These are phyloP conservation scores for Drosophila pseudoobscura DNA, from an alignment of 1,140 invertebrate genomes.

Conservation along the genomic window DNA sequence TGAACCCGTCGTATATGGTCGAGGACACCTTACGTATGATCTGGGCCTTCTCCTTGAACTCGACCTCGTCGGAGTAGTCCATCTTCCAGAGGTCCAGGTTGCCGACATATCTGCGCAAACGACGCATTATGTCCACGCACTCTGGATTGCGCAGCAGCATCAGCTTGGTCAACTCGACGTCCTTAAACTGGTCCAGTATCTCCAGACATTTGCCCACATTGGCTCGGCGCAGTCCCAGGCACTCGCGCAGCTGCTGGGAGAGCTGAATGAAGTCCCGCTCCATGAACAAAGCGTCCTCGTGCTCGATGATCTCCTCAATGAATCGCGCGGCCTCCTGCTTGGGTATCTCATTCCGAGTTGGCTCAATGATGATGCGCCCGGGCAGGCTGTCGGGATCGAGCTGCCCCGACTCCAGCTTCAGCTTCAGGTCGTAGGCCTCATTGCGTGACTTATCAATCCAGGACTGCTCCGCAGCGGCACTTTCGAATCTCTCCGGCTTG, in stretches of 20 bases:
- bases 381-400: slow-evolving; percentile 85
- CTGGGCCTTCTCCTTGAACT: slow-evolving; percentile 87
- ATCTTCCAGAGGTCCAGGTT: slow-evolving; percentile 90
- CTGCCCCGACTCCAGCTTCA: slow-evolving; percentile 85
- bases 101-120: slow-evolving; percentile 89
- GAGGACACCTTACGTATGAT: slow-evolving; percentile 88
- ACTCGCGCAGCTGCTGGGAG: slow-evolving; percentile 89
- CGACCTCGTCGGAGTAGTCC: slow-evolving; percentile 85
- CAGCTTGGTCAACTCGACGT: slow-evolving; percentile 88
- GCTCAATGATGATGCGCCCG: slow-evolving; percentile 85
- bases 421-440: slow-evolving; percentile 84
- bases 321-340: slow-evolving; percentile 68
- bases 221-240: slow-evolving; percentile 86
- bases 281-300: slow-evolving; percentile 72
- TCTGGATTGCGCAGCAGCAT: slow-evolving; percentile 94
- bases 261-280: slow-evolving; percentile 88
- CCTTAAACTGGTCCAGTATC: slow-evolving; percentile 85
- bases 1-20: slow-evolving; percentile 86
- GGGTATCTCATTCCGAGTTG: slow-evolving; percentile 66
- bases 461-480: slow-evolving; percentile 84
- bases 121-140: slow-evolving; percentile 90
- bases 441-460: slow-evolving; percentile 86
- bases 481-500: slow-evolving; percentile 84
- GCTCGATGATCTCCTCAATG: slow-evolving; percentile 71
- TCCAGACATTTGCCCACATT: slow-evolving; percentile 87